These are phyloP conservation scores for Eudemis profundana DNA, from an alignment of 2,888 invertebrate genomes.

Conservation along the genomic window DNA sequence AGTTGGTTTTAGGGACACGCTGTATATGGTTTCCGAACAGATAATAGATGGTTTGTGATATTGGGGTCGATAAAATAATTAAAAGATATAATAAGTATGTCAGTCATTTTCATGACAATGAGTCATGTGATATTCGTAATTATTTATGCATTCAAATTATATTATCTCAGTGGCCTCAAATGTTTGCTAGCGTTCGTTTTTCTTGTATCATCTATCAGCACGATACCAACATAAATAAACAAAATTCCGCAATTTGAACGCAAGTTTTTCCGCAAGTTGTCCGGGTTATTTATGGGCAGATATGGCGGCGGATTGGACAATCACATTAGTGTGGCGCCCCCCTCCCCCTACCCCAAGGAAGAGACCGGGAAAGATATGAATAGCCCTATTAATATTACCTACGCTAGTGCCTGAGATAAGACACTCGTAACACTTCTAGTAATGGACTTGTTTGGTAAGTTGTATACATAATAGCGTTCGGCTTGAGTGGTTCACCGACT, in stretches of 20 bases:
- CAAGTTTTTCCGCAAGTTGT: conserved; percentile 16
- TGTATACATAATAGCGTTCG: not conserved
- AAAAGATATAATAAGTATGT: no score
- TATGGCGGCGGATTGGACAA: conserved; percentile 39
- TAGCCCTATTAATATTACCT: conserved; percentile 40
- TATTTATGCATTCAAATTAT: no score
- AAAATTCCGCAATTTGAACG: conserved; percentile 24
- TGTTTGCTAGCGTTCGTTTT: no score
- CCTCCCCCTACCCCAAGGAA: not conserved
- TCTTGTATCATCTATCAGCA: not conserved
- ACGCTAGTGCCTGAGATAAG: conserved; percentile 20
- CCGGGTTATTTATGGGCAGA: conserved; percentile 33
- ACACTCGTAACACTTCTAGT: conserved; percentile 30
- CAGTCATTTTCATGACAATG: no score
- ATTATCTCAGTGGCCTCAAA: no score
- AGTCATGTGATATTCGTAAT: no score
- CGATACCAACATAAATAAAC: not conserved
- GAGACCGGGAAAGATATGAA: conserved; percentile 25
- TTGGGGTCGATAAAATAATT: no score
- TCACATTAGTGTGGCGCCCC: conserved; percentile 34
- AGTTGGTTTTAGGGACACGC: no score
- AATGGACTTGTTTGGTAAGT: conserved; percentile 18
- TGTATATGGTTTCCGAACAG: no score
- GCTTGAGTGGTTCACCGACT: not conserved
- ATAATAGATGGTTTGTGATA: no score